phyloP scores from a whole-genome alignment of 37 sponge, comb jelly and placozoan species.

The Geodia barretti region DNA sequence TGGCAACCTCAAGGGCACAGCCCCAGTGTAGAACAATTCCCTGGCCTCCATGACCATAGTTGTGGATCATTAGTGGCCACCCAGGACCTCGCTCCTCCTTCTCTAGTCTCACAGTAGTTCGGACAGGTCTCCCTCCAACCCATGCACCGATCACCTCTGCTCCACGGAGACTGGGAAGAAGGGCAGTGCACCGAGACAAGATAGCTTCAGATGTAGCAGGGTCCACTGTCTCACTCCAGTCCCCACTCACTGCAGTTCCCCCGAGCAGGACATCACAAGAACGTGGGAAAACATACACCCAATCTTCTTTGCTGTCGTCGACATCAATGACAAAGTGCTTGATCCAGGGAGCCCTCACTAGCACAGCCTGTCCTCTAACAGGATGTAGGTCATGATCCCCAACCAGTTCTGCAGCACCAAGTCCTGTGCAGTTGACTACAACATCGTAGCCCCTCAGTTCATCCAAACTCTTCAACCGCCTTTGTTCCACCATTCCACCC shows the following conservation, averaged over 20 bases:
- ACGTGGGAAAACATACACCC: slow-evolving; percentile 51
- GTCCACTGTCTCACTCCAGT: slow-evolving; percentile 25
- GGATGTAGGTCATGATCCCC: slow-evolving; percentile 47
- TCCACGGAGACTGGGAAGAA: slow-evolving; percentile 52
- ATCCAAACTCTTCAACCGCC: slow-evolving; percentile 24
- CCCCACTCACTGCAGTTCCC: slow-evolving; percentile 41
- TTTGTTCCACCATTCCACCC: slow-evolving; percentile 47
- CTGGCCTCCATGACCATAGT: slow-evolving; percentile 85
- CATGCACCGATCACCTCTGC: slow-evolving; percentile 51
- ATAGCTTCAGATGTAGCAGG: slow-evolving; percentile 19
- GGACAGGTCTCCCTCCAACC: slow-evolving; percentile 67
- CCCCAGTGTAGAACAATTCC: slow-evolving; percentile 72
- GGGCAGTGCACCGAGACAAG: slow-evolving; percentile 2
- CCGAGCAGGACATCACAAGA: slow-evolving; percentile 45
- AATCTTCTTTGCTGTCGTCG: background rate
- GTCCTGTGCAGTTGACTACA: slow-evolving; percentile 84
- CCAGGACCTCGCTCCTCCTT: slow-evolving; percentile 2
- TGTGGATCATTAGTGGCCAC: slow-evolving; percentile 48
- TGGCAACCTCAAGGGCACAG: slow-evolving; percentile 69
- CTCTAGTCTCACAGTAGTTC: slow-evolving; percentile 67
- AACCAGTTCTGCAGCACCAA: slow-evolving; percentile 58
- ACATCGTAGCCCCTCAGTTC: slow-evolving; percentile 47
- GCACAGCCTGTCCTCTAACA: slow-evolving; percentile 64
- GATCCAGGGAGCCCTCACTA: slow-evolving; percentile 76
- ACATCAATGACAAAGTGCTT: slow-evolving; percentile 33